Percentiles rank a stretch among this genome's conserved stretches.
phyloP scores from a whole-genome alignment of 2,113 vertebrate genomes.

The Ascaphus truei region DNA sequence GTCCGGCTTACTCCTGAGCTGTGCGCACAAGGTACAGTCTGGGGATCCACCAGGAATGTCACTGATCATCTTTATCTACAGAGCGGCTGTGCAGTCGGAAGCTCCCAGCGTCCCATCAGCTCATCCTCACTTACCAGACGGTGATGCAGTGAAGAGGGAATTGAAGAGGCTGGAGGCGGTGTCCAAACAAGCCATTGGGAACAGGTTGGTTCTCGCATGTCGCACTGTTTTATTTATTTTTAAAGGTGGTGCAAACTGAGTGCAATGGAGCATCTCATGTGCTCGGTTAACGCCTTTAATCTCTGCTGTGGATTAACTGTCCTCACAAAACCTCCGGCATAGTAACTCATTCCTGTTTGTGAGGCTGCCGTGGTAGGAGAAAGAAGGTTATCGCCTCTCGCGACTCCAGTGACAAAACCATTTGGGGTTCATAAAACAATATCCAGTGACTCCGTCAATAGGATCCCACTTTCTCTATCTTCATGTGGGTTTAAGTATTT shows the following conservation, averaged over 20 bases:
- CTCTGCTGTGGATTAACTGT: no score
- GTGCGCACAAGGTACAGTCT: neutral
- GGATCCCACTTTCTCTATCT: no score
- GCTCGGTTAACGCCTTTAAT: no score
- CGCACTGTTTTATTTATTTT: neutral
- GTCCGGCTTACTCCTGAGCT: conserved; percentile 10
- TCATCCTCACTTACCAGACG: conserved; percentile 58
- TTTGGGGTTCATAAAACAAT: no score
- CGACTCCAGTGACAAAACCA: no score
- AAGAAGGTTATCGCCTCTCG: no score
- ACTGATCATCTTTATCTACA: conserved; percentile 50
- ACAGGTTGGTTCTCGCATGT: conserved; percentile 50
- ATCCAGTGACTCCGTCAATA: no score
- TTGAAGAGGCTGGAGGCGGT: conserved; percentile 76
- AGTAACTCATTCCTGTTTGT: no score
- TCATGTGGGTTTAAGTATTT: no score
- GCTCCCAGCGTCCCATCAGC: conserved; percentile 59
- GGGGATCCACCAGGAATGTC: neutral
- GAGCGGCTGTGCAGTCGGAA: conserved; percentile 60
- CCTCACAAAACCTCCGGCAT: no score
- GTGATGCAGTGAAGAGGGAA: conserved; percentile 69
- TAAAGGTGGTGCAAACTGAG: neutral
- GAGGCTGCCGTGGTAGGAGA: no score
- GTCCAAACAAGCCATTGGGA: conserved; percentile 69
- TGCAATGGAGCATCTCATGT: no score